Evolutionary conservation across 1,140 invertebrate species (phyloP).

Genomic region (Belonocnema kinseyi): DNA sequence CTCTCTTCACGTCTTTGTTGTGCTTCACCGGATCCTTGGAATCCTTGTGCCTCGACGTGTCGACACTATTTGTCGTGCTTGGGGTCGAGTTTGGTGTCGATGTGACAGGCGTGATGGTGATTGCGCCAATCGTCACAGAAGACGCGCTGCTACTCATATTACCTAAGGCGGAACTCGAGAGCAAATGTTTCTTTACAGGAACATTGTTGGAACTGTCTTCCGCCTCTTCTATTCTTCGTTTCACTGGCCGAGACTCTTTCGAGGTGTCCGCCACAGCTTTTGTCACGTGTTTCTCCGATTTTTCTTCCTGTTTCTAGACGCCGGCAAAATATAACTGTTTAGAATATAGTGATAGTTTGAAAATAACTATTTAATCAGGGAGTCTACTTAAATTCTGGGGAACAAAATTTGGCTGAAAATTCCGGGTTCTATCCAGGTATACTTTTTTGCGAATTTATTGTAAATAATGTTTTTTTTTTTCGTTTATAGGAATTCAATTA

Average conservation of each 20-base stretch:
- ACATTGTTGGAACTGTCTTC: slow-evolving; percentile 68
- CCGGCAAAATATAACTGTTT: slow-evolving; percentile 5
- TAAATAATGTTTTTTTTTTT: no score
- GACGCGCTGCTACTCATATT: slow-evolving; percentile 60
- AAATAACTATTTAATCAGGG: no score
- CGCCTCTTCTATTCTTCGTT: slow-evolving; percentile 67
- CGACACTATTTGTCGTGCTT: slow-evolving; percentile 55
- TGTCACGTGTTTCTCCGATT: slow-evolving; percentile 48
- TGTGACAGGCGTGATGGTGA: slow-evolving; percentile 67
- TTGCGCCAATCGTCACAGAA: slow-evolving; percentile 64
- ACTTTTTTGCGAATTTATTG: no score
- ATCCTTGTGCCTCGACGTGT: slow-evolving; percentile 62
- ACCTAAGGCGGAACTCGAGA: slow-evolving; percentile 53
- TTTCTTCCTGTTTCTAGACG: slow-evolving; percentile 63
- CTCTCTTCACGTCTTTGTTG: slow-evolving; percentile 63
- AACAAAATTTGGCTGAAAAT: no score
- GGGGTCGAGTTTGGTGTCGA: slow-evolving; percentile 56
- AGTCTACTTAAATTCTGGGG: no score
- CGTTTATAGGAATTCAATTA: no score
- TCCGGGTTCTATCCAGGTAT: no score
- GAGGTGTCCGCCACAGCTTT: slow-evolving; percentile 47
- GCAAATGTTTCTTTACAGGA: slow-evolving; percentile 65
- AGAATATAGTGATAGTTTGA: neutral
- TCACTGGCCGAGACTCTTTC: slow-evolving; percentile 58
- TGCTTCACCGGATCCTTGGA: slow-evolving; percentile 60